Evolutionary conservation across 2,113 vertebrate genomes (phyloP).

Genomic region (Channa maculata): DNA sequence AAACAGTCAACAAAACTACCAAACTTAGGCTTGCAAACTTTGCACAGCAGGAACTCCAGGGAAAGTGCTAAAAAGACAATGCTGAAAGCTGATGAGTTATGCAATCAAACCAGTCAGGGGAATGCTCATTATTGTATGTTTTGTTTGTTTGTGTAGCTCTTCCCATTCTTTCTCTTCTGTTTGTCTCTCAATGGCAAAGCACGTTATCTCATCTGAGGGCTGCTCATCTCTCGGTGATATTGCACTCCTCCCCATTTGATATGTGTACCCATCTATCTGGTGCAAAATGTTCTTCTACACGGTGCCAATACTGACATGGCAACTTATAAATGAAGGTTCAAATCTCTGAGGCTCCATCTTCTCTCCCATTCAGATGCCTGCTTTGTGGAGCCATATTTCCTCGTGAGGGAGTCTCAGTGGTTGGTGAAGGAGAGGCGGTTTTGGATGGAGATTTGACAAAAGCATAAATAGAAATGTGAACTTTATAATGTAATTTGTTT

Average conservation of each 20-base stretch:
- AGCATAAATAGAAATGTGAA: constrained; percentile 6
- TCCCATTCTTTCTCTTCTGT: constrained; percentile 35
- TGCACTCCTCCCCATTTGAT: constrained; percentile 47
- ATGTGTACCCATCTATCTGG: constrained; percentile 33
- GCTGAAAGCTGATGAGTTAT: constrained; percentile 72
- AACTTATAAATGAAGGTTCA: constrained; percentile 33
- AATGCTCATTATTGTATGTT: constrained; percentile 78
- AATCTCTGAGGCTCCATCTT: constrained; percentile 14
- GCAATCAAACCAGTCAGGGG: constrained; percentile 73
- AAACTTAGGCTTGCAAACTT: constrained; percentile 64
- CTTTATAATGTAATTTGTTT: constrained; percentile 33
- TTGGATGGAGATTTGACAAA: constrained; percentile 3
- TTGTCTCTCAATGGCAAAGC: constrained; percentile 56
- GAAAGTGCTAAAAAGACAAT: constrained; percentile 62
- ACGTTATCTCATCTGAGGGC: constrained; percentile 49
- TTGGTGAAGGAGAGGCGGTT: constrained; percentile 1
- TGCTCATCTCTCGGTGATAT: constrained; percentile 45
- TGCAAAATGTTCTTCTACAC: constrained; percentile 23
- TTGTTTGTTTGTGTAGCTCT: constrained; percentile 63
- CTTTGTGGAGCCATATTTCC: constrained; percentile 32
- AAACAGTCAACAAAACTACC: constrained; percentile 41
- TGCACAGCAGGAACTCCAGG: constrained; percentile 60
- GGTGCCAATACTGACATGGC: constrained; percentile 32
- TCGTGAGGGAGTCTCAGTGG: constrained; percentile 2
- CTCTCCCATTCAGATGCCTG: constrained; percentile 17